phyloP scores from a whole-genome alignment of 2,888 invertebrate genomes.

The Micropterix aruncella region DNA sequence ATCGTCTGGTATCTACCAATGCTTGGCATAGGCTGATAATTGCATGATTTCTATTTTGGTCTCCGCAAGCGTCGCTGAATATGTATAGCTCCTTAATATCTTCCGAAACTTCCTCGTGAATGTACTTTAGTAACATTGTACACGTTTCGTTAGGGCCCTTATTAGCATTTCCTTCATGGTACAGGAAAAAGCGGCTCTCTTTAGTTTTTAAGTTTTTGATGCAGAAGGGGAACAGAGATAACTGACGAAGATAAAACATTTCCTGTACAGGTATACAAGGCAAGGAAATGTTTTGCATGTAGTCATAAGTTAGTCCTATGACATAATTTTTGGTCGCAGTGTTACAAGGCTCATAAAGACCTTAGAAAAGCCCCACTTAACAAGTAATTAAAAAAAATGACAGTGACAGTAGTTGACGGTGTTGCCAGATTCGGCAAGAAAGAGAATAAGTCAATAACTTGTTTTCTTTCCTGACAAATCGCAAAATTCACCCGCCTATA shows the following conservation, averaged over 20 bases:
- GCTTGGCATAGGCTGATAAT: not conserved
- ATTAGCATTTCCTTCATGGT: not conserved
- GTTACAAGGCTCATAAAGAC: too few species aligned
- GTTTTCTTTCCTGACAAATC: too few species aligned
- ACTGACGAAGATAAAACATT: constrained; percentile 5
- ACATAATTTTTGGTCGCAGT: too few species aligned
- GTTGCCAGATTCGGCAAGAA: too few species aligned
- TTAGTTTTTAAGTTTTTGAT: constrained; percentile 1
- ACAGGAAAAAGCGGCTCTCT: not conserved
- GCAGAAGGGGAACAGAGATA: not conserved
- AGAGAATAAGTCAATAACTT: too few species aligned
- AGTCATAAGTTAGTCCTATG: not conserved
- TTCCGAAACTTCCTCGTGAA: not conserved
- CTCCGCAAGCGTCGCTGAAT: constrained; percentile 2
- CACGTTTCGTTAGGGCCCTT: constrained; percentile 1
- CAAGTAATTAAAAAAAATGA: too few species aligned
- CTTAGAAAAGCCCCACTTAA: too few species aligned
- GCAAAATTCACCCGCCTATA: too few species aligned
- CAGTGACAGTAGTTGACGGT: too few species aligned
- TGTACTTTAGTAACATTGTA: constrained; percentile 1
- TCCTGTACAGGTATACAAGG: constrained; percentile 8
- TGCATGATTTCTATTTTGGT: constrained; percentile 5
- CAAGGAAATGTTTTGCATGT: constrained; percentile 5
- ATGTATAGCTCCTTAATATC: constrained; percentile 1
- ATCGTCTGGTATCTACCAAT: not conserved